Conservation (phyloP, 2,888 invertebrate genomes). For the Tyria jacobaeae region DNA sequence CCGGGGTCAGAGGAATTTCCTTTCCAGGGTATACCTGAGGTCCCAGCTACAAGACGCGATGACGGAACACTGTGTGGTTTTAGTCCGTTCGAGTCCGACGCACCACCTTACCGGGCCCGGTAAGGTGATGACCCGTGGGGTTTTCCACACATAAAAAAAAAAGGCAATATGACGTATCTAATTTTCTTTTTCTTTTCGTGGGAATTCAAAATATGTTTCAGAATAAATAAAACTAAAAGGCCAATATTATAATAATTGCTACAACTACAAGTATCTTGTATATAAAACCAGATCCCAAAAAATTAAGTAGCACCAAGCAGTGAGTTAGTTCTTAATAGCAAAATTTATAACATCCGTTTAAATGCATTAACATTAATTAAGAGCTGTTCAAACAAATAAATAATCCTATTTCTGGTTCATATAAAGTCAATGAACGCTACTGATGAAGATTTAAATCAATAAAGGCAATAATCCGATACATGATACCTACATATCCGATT, state of each 20-base stretch:
- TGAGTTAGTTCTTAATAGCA: neutral
- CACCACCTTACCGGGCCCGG: too few relatives aligned
- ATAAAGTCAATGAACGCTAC: conserved; percentile 23
- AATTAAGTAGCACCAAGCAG: neutral
- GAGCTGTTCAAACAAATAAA: conserved; percentile 34
- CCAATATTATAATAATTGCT: neutral
- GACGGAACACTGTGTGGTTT: too few relatives aligned
- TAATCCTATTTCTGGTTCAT: conserved; percentile 3
- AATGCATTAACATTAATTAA: conserved; percentile 41
- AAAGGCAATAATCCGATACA: conserved; percentile 1
- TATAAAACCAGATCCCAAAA: neutral
- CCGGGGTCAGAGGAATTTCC: too few relatives aligned
- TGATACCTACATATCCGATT: neutral
- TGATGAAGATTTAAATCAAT: conserved; percentile 16
- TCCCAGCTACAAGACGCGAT: too few relatives aligned
- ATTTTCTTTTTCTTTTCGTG: too few relatives aligned
- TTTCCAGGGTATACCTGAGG: too few relatives aligned
- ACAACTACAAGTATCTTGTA: neutral
- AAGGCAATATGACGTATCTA: too few relatives aligned
- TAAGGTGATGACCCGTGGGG: too few relatives aligned
- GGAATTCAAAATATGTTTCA: too few relatives aligned
- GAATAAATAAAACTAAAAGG: neutral
- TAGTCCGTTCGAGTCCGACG: too few relatives aligned
- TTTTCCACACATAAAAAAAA: too few relatives aligned
- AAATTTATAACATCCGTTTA: conserved; percentile 27